These are phyloP conservation scores for Polyploca ridens DNA, from an alignment of 2,888 invertebrate species.

Conservation along the genomic window DNA sequence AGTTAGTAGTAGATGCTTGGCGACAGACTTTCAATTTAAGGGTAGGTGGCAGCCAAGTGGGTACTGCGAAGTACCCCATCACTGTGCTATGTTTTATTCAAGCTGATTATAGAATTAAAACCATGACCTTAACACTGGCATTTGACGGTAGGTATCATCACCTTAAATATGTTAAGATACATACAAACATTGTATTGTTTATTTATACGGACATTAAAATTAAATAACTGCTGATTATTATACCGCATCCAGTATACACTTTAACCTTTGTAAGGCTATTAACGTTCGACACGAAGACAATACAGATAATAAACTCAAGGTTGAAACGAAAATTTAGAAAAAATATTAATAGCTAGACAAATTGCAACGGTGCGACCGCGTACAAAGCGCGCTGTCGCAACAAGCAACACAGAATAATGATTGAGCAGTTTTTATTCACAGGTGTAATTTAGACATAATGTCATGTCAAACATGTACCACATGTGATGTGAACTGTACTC, in stretches of 20 bases:
- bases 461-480: slow-evolving; percentile 45
- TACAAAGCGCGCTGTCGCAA: slow-evolving; percentile 49
- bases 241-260: slow-evolving; percentile 31
- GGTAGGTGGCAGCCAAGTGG: no score
- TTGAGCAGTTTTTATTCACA: slow-evolving; percentile 51
- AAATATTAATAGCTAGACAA: slow-evolving; percentile 54
- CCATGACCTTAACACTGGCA: no score
- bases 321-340: slow-evolving; percentile 57
- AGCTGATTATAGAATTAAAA: no score
- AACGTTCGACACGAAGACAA: slow-evolving; percentile 56
- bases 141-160: no score
- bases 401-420: slow-evolving; percentile 35
- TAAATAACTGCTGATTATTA: slow-evolving; percentile 15
- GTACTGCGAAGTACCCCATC: no score
- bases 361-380: slow-evolving; percentile 47
- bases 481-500: slow-evolving; percentile 43
- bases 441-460: slow-evolving; percentile 62
- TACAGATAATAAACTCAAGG: slow-evolving; percentile 71
- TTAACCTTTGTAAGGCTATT: slow-evolving; percentile 23
- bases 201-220: slow-evolving; percentile 4
- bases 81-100: no score
- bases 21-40: no score
- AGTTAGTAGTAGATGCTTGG: no score
- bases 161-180: background rate
- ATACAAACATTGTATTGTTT: background rate